phyloP scores from a whole-genome alignment of 2,797 vertebrate species.

The Antennarius maculatus region DNA sequence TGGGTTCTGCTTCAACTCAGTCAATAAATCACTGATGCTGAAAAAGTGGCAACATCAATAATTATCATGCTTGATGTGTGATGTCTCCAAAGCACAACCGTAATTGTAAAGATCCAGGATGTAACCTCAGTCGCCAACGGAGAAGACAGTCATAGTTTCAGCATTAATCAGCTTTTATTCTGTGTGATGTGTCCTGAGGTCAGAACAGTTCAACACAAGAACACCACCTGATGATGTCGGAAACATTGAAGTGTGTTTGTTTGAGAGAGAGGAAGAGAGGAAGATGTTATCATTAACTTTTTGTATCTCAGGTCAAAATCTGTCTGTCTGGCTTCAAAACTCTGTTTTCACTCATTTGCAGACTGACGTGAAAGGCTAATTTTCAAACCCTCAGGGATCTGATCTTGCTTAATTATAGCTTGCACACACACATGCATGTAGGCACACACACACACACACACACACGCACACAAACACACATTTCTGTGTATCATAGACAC shows the following conservation, averaged over 20 bases:
- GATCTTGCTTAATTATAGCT: slow-evolving; percentile 88
- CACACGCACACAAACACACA: slow-evolving; percentile 17
- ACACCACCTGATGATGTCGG: slow-evolving; percentile 29
- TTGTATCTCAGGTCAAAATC: slow-evolving; percentile 64
- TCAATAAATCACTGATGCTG: too few species aligned
- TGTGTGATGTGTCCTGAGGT: slow-evolving; percentile 18
- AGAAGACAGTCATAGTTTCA: not conserved
- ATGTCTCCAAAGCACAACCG: too few species aligned
- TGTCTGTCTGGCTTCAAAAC: slow-evolving; percentile 63
- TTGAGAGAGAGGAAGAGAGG: slow-evolving; percentile 28
- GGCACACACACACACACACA: slow-evolving; percentile 13
- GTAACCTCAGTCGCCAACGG: not conserved
- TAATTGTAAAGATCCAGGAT: not conserved
- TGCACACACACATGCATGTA: slow-evolving; percentile 28
- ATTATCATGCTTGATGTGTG: not conserved
- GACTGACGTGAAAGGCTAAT: slow-evolving; percentile 59
- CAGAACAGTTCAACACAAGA: slow-evolving; percentile 27
- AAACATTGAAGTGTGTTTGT: slow-evolving; percentile 27
- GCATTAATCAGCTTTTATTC: slow-evolving; percentile 9
- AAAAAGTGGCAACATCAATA: not conserved
- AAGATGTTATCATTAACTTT: slow-evolving; percentile 49
- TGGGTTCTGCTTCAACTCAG: too few species aligned
- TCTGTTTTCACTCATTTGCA: slow-evolving; percentile 62
- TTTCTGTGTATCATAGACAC: slow-evolving; percentile 54
- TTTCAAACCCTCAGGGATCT: slow-evolving; percentile 73